These are phyloP conservation scores for Cotesia vestalis DNA, from an alignment of 1,140 invertebrate species.

Conservation along the genomic window DNA sequence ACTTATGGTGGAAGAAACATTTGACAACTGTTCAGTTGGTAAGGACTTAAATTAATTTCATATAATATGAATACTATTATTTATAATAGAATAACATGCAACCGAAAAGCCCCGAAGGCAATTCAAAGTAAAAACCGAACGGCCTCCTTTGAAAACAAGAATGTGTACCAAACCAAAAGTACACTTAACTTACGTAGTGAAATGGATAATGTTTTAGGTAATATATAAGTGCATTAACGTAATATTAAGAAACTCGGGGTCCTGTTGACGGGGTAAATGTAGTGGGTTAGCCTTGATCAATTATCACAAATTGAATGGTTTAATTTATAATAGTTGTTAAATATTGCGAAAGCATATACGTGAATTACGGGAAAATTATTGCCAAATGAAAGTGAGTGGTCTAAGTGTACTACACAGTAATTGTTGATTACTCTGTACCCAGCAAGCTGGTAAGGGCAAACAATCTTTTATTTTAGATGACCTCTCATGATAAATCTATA, in stretches of 20 bases:
- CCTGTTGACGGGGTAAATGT: neutral
- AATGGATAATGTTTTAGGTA: neutral
- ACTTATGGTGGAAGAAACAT: slow-evolving; percentile 96
- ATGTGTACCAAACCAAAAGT: neutral
- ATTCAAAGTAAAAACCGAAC: slow-evolving; percentile 15
- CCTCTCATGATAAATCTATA: neutral
- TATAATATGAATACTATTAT: neutral
- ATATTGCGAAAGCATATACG: slow-evolving; percentile 27
- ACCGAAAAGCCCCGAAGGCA: neutral
- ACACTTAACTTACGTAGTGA: neutral
- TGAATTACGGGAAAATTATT: slow-evolving; percentile 40
- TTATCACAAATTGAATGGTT: slow-evolving; percentile 10
- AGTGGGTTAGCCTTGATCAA: slow-evolving; percentile 8
- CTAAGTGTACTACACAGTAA: slow-evolving; percentile 19
- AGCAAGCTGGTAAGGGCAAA: slow-evolving; percentile 7
- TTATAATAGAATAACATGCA: neutral
- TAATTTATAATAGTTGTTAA: slow-evolving; percentile 27
- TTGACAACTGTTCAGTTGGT: slow-evolving; percentile 91
- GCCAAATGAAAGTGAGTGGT: slow-evolving; percentile 51
- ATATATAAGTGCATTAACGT: neutral
- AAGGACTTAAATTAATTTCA: slow-evolving; percentile 58
- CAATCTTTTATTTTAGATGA: slow-evolving; percentile 14
- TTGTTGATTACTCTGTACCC: slow-evolving; percentile 22
- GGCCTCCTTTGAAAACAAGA: slow-evolving; percentile 15
- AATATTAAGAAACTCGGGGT: neutral